Conservation (phyloP, 2,797 vertebrate species). For the Scolopax rusticola region DNA sequence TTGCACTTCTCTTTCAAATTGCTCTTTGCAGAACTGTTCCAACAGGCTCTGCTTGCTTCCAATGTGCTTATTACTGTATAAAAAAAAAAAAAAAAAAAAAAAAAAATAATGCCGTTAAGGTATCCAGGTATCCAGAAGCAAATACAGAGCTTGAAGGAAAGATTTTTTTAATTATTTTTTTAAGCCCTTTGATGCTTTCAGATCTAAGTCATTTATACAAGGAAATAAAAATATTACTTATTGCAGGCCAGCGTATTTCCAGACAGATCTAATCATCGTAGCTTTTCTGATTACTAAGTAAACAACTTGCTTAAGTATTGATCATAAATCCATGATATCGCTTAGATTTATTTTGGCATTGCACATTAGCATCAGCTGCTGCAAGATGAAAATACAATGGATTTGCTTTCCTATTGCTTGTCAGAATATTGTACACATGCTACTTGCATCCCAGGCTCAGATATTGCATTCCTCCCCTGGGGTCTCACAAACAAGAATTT, state of each 20-base stretch:
- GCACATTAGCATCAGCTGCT: neutral
- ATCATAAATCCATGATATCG: neutral
- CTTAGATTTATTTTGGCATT: neutral
- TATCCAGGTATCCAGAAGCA: neutral
- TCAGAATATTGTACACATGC: neutral
- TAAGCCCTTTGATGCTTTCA: neutral
- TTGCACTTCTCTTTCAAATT: neutral
- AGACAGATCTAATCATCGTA: constrained; percentile 8
- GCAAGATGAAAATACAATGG: neutral
- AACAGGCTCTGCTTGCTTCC: neutral
- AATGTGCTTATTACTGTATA: neutral
- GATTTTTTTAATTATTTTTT: neutral
- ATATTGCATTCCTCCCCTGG: constrained; percentile 19
- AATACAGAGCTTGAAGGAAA: neutral
- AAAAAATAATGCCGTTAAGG: neutral
- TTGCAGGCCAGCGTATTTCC: neutral
- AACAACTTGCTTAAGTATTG: neutral
- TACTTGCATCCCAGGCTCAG: neutral
- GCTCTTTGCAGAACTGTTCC: neutral
- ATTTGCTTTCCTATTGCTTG: neutral
- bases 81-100: neutral
- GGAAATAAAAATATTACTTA: neutral
- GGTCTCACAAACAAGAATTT: constrained; percentile 31
- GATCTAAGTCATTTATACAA: neutral
- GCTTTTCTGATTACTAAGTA: neutral